Conservation (phyloP, 2,113 vertebrate species). For the Bufo bufo region DNA sequence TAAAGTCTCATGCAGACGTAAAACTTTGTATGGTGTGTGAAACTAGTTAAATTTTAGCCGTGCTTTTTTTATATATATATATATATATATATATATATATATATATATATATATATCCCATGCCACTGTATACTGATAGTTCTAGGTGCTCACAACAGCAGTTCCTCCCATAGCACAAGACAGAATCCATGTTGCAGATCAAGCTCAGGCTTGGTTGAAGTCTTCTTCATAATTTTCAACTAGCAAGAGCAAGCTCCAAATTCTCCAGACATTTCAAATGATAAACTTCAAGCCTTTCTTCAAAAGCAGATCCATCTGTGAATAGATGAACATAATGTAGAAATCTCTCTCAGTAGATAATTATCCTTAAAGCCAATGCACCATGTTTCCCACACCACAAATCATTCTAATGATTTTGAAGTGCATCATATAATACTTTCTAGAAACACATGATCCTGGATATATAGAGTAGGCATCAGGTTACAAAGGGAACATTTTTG, state of each 20-base stretch:
- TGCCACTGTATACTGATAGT: background rate
- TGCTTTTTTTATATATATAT: too few species aligned
- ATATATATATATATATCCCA: background rate
- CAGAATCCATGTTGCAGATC: background rate
- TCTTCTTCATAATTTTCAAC: background rate
- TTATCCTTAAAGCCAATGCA: background rate
- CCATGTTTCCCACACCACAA: background rate
- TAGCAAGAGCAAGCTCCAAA: slow-evolving; percentile 77
- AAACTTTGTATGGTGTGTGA: background rate
- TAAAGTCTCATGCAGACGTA: background rate
- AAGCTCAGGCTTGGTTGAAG: background rate
- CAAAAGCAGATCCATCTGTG: slow-evolving; percentile 72
- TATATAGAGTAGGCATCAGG: background rate
- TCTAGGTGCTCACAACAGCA: background rate
- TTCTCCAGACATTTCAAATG: slow-evolving; percentile 88
- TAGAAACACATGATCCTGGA: background rate
- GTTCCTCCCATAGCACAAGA: background rate
- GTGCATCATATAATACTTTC: background rate
- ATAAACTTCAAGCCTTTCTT: slow-evolving; percentile 74
- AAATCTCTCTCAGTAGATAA: background rate
- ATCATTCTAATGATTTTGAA: background rate
- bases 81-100: background rate
- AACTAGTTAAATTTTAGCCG: background rate
- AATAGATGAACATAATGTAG: slow-evolving; percentile 32
- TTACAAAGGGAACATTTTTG: background rate